Percentiles rank a stretch among this genome's conserved stretches.
Conservation (phyloP, 2,113 vertebrate genomes). For the Megaceryle maxima region DNA sequence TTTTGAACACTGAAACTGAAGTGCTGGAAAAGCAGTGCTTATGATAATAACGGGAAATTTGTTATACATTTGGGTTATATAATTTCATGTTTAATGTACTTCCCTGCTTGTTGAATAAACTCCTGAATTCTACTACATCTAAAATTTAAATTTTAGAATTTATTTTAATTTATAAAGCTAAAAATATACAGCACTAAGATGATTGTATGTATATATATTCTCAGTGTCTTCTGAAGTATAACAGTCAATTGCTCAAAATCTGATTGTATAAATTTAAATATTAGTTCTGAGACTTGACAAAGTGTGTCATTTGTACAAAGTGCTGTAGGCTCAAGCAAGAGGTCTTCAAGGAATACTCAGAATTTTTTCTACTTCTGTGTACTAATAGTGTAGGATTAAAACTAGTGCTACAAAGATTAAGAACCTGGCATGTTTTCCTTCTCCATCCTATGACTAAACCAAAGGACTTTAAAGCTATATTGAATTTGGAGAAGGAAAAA, state of each 20-base stretch:
- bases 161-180: not conserved
- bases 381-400: not conserved
- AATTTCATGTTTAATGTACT: not conserved
- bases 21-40: not conserved
- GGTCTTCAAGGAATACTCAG: not conserved
- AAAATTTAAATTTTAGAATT: not conserved
- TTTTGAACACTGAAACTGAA: not conserved
- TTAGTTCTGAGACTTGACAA: not conserved
- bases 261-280: not conserved
- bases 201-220: not conserved
- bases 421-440: not conserved
- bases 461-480: not conserved
- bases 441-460: not conserved
- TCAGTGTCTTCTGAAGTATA: not conserved
- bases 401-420: not conserved
- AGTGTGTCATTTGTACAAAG: not conserved
- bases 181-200: not conserved
- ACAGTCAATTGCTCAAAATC: not conserved
- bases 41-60: not conserved
- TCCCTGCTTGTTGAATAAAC: not conserved
- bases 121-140: not conserved
- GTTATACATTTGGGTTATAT: not conserved
- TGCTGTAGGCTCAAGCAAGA: not conserved
- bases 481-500: not conserved
- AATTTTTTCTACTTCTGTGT: not conserved